Evolutionary conservation across 2,888 invertebrate genomes (phyloP).

Genomic region (Hecatera dysodea): DNA sequence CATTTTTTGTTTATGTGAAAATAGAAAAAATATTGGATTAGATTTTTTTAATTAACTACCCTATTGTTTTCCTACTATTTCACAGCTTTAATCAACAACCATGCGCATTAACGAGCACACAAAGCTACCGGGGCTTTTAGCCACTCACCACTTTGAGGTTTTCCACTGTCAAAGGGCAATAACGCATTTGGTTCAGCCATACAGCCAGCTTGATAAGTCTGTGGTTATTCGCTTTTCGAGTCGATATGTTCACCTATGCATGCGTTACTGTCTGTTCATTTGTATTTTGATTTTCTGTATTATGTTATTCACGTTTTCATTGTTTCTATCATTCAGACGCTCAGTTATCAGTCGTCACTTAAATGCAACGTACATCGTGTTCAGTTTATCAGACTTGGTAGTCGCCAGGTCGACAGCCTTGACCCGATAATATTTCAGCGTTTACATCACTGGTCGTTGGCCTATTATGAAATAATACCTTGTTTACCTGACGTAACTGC

Average conservation of each 20-base stretch:
- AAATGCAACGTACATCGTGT: slow-evolving; percentile 26
- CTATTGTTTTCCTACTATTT: too few species aligned
- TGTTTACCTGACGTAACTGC: slow-evolving; percentile 40
- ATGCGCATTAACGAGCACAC: neutral
- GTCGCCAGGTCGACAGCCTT: slow-evolving; percentile 59
- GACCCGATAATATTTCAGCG: slow-evolving; percentile 58
- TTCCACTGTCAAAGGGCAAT: neutral
- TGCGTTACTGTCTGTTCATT: neutral
- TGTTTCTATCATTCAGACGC: neutral
- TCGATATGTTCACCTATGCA: neutral
- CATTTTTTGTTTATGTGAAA: too few species aligned
- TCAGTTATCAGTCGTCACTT: neutral
- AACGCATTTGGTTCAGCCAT: neutral
- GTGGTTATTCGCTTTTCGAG: neutral
- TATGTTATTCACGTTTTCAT: neutral
- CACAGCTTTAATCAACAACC: neutral
- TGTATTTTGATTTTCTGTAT: neutral
- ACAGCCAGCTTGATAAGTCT: neutral
- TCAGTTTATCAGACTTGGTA: slow-evolving; percentile 9
- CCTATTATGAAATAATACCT: slow-evolving; percentile 50
- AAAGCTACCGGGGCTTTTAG: neutral
- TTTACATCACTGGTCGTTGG: slow-evolving; percentile 55
- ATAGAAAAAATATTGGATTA: too few species aligned
- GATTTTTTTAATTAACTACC: too few species aligned
- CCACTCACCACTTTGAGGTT: neutral